Base-by-base conservation (phyloP, 2,113 vertebrate species). In the Dasypus novemcinctus region DNA sequence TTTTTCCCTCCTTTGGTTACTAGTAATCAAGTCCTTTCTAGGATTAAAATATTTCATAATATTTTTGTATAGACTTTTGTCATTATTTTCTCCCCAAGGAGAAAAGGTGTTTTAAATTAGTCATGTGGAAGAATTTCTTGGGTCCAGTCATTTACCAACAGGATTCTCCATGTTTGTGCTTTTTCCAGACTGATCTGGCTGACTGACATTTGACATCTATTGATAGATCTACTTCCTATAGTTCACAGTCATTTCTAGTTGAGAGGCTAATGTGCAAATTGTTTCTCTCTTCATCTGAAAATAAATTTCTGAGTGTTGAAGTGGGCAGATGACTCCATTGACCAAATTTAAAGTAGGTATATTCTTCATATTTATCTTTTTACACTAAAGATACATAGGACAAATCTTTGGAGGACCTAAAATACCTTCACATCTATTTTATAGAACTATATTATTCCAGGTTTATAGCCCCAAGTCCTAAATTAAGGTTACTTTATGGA, bases 1-100 rank as follows among this genome's bases (percentile, higher is more conserved):
- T 90, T 96, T 97, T 96, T 79, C 75, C 76, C 95, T 93, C 96
- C 68, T 98, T 95, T 96, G 93, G 94, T 98, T 95, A 97, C 69
- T 96, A 96, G 91, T 80, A 96, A 96, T 97, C 68, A 89, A 92
- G 95, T 97, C 88, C 92, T 95, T 97, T 96, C 72, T 93, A 97
- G 97, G 95, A 97, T 98, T 98, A 98, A 98, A 86, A 91, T 85
- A 89, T 97, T 98, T 98, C 76, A 85, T 95, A 76, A 61, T 93
- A 86, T 96, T 57, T 95, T 96, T 86, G 46, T 95, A 75, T 97
- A 98, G 95, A 97, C 5, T 68, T 96, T 83, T 96, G 86, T 94
- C 87, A 87, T 93, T 90, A 61, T 91, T 93, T 96, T 96, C 54
- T 72, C 83, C 59, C 46, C 63, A 64, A 36, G 46, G 63, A 49